These are phyloP conservation scores for Anhinga rufa DNA, from an alignment of 2,113 vertebrate species.

Conservation along the genomic window DNA sequence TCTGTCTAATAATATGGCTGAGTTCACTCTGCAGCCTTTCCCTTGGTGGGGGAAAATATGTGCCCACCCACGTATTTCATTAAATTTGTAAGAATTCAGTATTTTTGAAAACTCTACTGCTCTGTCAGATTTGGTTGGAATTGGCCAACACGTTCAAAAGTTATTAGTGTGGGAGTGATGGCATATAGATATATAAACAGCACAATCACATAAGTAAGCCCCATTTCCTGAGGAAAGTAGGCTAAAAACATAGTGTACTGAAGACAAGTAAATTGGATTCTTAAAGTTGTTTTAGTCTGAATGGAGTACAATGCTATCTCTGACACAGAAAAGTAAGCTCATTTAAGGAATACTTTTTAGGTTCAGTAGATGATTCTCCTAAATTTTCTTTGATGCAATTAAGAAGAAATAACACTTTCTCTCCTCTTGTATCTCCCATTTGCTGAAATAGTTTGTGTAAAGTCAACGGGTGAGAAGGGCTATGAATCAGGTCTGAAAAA, in stretches of 20 bases:
- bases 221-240: slow-evolving; percentile 53
- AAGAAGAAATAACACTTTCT: background rate
- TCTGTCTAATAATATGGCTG: background rate
- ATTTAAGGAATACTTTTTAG: background rate
- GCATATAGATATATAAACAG: slow-evolving; percentile 61
- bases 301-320: background rate
- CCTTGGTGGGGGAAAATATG: slow-evolving; percentile 18
- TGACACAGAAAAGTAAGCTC: background rate
- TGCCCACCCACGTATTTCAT: slow-evolving; percentile 56
- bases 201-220: slow-evolving; percentile 55
- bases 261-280: slow-evolving; percentile 29
- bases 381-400: background rate
- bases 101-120: slow-evolving; percentile 46
- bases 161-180: slow-evolving; percentile 68
- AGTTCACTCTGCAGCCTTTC: slow-evolving; percentile 37
- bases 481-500: background rate
- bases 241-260: slow-evolving; percentile 46
- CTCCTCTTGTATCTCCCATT: background rate
- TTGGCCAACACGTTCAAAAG: slow-evolving; percentile 63
- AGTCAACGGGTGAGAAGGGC: background rate
- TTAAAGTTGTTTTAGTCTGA: background rate
- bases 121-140: slow-evolving; percentile 62
- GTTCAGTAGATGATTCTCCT: background rate
- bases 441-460: accelerated
- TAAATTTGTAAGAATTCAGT: slow-evolving; percentile 56